These are phyloP conservation scores for Bothrops alternatus DNA, from an alignment of 2,797 vertebrate species.

Conservation along the genomic window DNA sequence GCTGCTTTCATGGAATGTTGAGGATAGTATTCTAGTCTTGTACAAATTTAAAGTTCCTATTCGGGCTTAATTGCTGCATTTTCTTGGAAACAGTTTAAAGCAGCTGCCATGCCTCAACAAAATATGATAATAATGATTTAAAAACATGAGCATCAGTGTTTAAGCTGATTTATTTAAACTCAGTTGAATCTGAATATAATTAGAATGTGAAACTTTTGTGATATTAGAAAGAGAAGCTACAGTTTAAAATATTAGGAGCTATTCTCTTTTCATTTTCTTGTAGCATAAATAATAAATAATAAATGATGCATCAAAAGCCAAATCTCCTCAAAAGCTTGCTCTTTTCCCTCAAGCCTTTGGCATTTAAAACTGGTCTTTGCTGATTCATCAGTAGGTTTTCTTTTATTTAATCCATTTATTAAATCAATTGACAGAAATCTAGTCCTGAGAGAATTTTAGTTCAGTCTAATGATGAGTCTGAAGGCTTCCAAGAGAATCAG, in stretches of 20 bases:
- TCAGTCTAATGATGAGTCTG: neutral
- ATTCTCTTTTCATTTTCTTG: neutral
- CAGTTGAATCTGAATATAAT: neutral
- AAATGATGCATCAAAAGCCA: neutral
- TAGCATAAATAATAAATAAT: too few species aligned
- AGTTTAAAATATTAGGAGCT: neutral
- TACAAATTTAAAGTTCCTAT: neutral
- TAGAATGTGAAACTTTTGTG: neutral
- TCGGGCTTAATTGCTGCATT: neutral
- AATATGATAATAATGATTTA: neutral
- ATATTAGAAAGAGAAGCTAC: neutral
- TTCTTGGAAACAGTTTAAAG: neutral
- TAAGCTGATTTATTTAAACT: neutral
- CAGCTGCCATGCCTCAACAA: neutral
- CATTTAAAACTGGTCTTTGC: neutral
- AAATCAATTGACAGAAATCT: neutral
- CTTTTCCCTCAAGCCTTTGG: neutral
- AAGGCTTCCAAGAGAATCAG: slow-evolving; percentile 5
- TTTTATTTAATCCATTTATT: neutral
- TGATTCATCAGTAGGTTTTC: neutral
- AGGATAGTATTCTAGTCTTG: neutral
- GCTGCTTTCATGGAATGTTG: neutral
- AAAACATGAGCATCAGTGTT: neutral
- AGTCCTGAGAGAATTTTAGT: neutral
- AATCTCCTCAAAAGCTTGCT: neutral